Percentiles rank a stretch among this genome's conserved stretches.
phyloP scores from a whole-genome alignment of 2,113 vertebrate species.

The Panurus biarmicus region DNA sequence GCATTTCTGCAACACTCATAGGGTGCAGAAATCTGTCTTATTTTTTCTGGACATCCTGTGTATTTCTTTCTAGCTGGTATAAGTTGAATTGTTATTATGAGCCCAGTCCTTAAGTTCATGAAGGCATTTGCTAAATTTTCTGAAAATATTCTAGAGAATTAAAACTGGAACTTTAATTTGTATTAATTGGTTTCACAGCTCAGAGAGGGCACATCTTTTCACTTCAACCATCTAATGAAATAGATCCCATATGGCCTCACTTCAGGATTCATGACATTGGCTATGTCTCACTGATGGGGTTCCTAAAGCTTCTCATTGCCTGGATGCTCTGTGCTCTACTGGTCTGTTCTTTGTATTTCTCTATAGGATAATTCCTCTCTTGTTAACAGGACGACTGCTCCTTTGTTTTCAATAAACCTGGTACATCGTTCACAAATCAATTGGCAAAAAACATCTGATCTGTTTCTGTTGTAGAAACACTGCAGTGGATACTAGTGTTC shows the following conservation, averaged over 20 bases:
- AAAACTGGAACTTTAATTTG: not conserved
- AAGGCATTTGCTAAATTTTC: not conserved
- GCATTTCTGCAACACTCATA: not conserved
- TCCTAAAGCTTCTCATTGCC: not conserved
- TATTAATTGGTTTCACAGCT: not conserved
- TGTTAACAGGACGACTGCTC: not conserved
- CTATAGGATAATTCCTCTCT: not conserved
- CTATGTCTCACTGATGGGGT: not conserved
- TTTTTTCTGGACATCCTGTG: not conserved
- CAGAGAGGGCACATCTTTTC: not conserved
- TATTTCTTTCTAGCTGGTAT: not conserved
- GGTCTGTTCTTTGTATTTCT: not conserved
- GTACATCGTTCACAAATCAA: not conserved
- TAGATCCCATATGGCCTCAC: not conserved
- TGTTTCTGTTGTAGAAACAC: not conserved
- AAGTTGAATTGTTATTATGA: not conserved
- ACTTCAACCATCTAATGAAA: not conserved
- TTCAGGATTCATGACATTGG: not conserved
- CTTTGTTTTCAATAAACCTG: not conserved
- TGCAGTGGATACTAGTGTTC: not conserved
- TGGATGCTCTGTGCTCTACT: not conserved
- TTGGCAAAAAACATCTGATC: not conserved
- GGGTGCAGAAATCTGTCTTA: not conserved
- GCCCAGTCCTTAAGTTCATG: not conserved
- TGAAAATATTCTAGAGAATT: not conserved